Percentiles rank a stretch among this genome's conserved stretches.
These are phyloP conservation scores for Gymnocephalus cernua DNA, from an alignment of 2,113 vertebrate genomes.

Conservation along the genomic window DNA sequence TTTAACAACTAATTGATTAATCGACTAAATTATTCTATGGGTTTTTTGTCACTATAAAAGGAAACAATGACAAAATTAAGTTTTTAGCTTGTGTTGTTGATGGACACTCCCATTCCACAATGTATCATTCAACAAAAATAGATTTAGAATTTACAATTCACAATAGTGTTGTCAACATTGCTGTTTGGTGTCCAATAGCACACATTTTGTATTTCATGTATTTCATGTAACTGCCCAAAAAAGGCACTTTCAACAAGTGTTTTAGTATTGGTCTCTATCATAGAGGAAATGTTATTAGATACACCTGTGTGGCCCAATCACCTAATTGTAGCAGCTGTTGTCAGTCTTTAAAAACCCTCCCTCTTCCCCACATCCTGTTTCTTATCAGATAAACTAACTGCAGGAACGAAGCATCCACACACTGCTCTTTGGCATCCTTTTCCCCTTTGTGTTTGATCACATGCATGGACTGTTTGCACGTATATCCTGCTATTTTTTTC, in stretches of 20 bases:
- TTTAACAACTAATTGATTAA: too few species aligned
- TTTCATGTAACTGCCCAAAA: too few species aligned
- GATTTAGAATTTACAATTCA: too few species aligned
- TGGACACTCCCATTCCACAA: too few species aligned
- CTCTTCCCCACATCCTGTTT: not conserved
- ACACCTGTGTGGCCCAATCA: not conserved
- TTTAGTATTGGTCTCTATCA: not conserved
- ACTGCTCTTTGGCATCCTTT: not conserved
- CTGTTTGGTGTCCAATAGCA: too few species aligned
- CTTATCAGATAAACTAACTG: not conserved
- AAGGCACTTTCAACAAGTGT: not conserved
- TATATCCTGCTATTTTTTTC: not conserved
- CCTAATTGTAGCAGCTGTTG: not conserved
- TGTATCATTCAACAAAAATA: too few species aligned
- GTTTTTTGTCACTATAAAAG: too few species aligned
- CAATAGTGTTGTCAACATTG: too few species aligned
- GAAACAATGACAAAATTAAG: too few species aligned
- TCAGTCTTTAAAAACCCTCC: not conserved
- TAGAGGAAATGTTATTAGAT: not conserved
- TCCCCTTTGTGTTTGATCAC: not conserved
- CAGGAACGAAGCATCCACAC: not conserved
- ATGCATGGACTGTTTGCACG: not conserved
- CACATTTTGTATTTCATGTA: too few species aligned
- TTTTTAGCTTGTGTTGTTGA: too few species aligned
- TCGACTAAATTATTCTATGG: too few species aligned